Evolutionary conservation across 2,113 vertebrate species (phyloP).

Genomic region (Sylvia atricapilla): DNA sequence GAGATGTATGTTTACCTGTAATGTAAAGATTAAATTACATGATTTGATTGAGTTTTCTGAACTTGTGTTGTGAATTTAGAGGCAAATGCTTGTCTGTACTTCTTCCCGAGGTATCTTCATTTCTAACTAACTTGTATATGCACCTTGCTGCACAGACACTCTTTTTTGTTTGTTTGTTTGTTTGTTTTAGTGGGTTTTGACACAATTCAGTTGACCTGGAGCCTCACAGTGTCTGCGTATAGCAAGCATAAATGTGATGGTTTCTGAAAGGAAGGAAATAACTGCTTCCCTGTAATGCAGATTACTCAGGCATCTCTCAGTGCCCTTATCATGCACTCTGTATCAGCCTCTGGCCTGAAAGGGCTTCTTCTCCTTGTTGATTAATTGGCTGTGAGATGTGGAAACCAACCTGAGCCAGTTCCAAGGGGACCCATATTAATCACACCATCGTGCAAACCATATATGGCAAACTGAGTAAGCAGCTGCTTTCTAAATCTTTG

Average conservation of each 20-base stretch:
- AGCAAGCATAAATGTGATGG: background rate
- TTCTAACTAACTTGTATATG: background rate
- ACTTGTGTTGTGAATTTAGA: background rate
- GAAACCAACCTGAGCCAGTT: conserved; percentile 10
- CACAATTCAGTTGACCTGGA: background rate
- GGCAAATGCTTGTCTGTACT: background rate
- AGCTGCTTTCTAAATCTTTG: background rate
- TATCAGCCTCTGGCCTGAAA: background rate
- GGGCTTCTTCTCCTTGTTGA: background rate
- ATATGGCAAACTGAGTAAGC: background rate
- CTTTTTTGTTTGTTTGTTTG: background rate
- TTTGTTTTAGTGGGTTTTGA: background rate
- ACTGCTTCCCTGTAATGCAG: background rate
- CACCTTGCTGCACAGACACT: fast-evolving
- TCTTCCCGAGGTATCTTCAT: background rate
- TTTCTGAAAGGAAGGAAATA: background rate
- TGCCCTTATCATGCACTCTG: background rate
- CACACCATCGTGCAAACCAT: background rate
- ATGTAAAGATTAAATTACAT: background rate
- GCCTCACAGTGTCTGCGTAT: background rate
- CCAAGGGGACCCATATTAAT: background rate
- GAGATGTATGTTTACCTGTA: background rate
- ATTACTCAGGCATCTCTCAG: background rate
- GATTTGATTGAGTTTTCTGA: background rate
- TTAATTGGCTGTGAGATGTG: conserved; percentile 32